A percentile compares a stretch with the other conserved stretches of the same genome.
Conservation (phyloP, 2,797 vertebrate species). For the Crocodylus rhombifer region DNA sequence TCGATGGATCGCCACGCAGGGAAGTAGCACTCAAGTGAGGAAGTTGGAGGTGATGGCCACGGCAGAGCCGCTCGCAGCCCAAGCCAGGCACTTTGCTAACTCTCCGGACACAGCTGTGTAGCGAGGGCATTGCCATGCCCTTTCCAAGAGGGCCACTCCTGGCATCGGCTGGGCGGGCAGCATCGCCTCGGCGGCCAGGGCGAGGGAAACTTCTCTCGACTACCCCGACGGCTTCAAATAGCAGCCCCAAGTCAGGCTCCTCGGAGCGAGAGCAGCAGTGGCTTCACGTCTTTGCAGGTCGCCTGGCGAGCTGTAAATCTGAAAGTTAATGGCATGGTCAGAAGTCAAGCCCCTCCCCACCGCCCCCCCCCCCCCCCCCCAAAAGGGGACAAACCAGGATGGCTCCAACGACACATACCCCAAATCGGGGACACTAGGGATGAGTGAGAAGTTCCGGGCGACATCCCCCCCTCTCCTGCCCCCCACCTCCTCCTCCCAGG, state of each 20-base stretch:
- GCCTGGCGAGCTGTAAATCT: constrained; percentile 80
- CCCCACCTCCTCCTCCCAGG: constrained; percentile 26
- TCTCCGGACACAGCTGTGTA: not conserved
- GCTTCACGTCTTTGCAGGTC: constrained; percentile 75
- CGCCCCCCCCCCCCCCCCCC: not conserved
- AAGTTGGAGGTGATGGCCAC: constrained; percentile 79
- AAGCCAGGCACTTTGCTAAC: not conserved
- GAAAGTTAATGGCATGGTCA: constrained; percentile 82
- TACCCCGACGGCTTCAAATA: constrained; percentile 61
- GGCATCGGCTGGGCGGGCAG: no score
- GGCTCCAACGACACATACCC: constrained; percentile 36
- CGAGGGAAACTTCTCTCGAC: constrained; percentile 60
- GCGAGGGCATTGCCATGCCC: no score
- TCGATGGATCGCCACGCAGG: constrained; percentile 59
- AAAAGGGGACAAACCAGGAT: constrained; percentile 67
- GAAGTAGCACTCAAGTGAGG: constrained; percentile 72
- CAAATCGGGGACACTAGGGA: not conserved
- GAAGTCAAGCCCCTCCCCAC: constrained; percentile 14
- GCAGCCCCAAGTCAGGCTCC: constrained; percentile 59
- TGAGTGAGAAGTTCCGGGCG: constrained; percentile 31
- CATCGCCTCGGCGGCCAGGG: not conserved
- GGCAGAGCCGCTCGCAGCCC: not conserved
- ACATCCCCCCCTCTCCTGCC: constrained; percentile 20
- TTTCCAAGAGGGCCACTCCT: no score
- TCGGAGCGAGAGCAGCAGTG: constrained; percentile 70